Evolutionary conservation across 2,113 vertebrate species (phyloP).

Genomic region (Telmatochromis sp.): DNA sequence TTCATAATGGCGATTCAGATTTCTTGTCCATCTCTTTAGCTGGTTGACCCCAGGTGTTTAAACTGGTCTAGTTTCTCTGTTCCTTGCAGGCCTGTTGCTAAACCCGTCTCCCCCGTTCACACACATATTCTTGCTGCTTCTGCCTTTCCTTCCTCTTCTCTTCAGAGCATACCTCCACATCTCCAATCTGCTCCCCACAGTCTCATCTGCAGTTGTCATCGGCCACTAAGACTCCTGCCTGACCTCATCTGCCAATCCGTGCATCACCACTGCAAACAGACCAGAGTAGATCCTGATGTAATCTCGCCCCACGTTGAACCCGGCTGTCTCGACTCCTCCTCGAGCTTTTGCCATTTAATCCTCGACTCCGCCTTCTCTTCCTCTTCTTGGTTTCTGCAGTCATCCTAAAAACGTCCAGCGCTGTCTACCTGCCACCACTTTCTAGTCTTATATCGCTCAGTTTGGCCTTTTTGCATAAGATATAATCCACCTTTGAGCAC

Average conservation of each 20-base stretch:
- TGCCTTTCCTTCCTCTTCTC: neutral
- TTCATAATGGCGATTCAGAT: neutral
- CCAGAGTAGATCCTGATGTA: neutral
- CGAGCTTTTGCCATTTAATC: neutral
- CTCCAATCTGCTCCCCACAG: neutral
- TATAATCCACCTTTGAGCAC: neutral
- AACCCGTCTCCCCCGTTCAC: neutral
- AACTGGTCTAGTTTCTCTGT: neutral
- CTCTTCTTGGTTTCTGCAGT: neutral
- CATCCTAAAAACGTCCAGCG: neutral
- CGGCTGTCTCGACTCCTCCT: neutral
- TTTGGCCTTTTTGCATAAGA: neutral
- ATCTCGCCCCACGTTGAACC: neutral
- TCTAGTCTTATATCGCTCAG: neutral
- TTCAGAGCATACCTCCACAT: neutral
- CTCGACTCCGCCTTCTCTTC: accelerated
- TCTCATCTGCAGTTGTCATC: neutral
- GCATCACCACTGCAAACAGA: neutral
- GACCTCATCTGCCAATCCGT: neutral
- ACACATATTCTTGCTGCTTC: neutral
- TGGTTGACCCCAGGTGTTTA: neutral
- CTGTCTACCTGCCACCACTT: neutral
- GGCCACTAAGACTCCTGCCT: neutral
- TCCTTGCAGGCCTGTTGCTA: neutral
- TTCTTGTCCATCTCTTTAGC: neutral